Evolutionary conservation across 2,888 invertebrate species (phyloP), one percentile per base, ranked within the genome.

Genomic region (Rhagonycha fulva): DNA sequence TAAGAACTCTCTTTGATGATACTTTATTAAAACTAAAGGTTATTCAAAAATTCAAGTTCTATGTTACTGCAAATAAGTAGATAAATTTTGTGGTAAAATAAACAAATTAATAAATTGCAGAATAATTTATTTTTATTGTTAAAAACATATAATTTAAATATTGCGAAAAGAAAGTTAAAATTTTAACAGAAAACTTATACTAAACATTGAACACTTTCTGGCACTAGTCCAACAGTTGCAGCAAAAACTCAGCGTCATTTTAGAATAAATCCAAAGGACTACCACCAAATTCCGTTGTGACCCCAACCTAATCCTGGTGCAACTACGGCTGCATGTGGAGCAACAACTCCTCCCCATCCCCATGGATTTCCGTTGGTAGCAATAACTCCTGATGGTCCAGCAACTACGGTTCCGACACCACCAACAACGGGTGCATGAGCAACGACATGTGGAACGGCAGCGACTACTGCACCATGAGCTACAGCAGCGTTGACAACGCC

Each of bases 371-470:
- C 77, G 11, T 28, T 26, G 11, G 75, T 75, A 9, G 14, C 32
- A 24, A 75, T 72, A 60, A 70, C 61, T 2, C 75, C 77, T 5
- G 77, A 76, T 11, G 76, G 76, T 26, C 76, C 76, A 19, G 70
- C 72, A 63, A 77, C 69, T 12, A 76, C 71, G 1, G 76, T 71
- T 11, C 76, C 77, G n/a, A 62, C 60, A 7, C 75, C 75, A 70
- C 77, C 80, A 30, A 81, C 82, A 66, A 81, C 82, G 62, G 79
- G 80, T 19, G 81, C 83, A 10, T 82, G 80, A 14, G 80, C 70
- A 11, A 84, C 80, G 11, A 74, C 78, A 19, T 81, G 81, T 68
- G 30, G 26, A 26, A 26, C 26, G 26, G 26, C 26, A 7, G 26
- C 26, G 26, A 26, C 26, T 26, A 26, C 26, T 26, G 26, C 26